Base-by-base conservation (phyloP, 2,888 invertebrate genomes). In the Monoplex corrugatus region DNA sequence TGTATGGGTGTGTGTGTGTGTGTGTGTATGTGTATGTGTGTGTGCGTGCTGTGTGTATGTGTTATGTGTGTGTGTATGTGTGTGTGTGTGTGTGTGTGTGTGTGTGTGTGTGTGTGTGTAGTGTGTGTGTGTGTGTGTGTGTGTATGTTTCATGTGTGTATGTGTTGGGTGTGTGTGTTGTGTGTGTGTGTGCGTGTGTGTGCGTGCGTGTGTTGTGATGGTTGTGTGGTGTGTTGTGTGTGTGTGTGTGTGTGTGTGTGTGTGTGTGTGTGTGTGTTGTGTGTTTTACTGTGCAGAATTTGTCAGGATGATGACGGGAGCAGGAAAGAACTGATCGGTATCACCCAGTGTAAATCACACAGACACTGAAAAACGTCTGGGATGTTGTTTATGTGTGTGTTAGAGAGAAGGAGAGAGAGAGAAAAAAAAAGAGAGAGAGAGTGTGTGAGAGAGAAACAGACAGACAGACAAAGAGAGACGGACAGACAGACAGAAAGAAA, bases 251-350 rank as follows among this genome's bases (percentile, higher is more conserved):
- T 68, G n/a, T 8, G 68, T 1, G 68, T 8, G n/a, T 1, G 68
- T 8, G 68, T 1, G 68, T 32, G 68, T 23, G 68, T 1, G 68
- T 68, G 68, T 2, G 68, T 68, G 2, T 72, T 72, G 72, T 72
- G 72, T 72, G 72, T 72, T 68, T 68, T 28, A n/a, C n/a, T 68
- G 68, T 68, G 68, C 68, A 68, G 68, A 68, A 68, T 68, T 68
- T 28, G 68, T 68, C n/a, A 68, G 32, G 8, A 68, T 68, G 68
- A 68, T 68, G 68, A n/a, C 19, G n/a, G 68, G n/a, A 16, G 32
- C n/a, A 6, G 32, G n/a, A n/a, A 68, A n/a, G 28, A n/a, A 28
- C 6, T 32, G 8, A 8, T 8, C 2, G 23, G 19, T 28, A n/a
- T 68, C 16, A 63, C 32, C n/a, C 2, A 2, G 6, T 8, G 32